phyloP scores from a whole-genome alignment of 2,113 vertebrate genomes.

The Xiphias gladius region DNA sequence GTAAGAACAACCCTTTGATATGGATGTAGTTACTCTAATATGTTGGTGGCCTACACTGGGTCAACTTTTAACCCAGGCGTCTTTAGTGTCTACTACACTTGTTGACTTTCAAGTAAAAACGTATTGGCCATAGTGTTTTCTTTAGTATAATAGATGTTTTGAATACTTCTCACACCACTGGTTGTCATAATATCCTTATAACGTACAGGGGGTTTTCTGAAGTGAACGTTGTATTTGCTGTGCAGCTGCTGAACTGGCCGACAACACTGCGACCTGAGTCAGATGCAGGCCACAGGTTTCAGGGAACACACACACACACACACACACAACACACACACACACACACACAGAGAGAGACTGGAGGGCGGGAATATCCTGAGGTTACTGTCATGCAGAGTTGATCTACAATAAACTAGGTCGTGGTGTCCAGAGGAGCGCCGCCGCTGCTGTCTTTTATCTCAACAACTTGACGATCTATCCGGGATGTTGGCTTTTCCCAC shows the following conservation, averaged over 20 bases:
- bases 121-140: no score
- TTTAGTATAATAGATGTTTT: no score
- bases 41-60: no score
- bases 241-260: slow-evolving; percentile 34
- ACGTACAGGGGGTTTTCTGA: no score
- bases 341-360: background rate
- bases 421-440: background rate
- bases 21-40: no score
- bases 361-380: slow-evolving; percentile 38
- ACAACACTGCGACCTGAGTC: background rate
- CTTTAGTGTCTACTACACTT: no score
- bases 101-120: no score
- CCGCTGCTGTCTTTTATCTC: background rate
- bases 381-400: background rate
- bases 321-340: background rate
- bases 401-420: background rate
- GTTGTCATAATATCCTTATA: no score
- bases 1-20: no score
- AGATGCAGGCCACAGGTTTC: background rate
- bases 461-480: background rate
- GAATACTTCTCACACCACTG: background rate
- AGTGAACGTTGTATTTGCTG: no score
- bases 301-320: slow-evolving; percentile 1
- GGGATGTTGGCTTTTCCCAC: background rate
- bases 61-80: no score